These are phyloP conservation scores for Phrynosoma platyrhinos DNA, from an alignment of 2,113 vertebrate species.

Conservation along the genomic window DNA sequence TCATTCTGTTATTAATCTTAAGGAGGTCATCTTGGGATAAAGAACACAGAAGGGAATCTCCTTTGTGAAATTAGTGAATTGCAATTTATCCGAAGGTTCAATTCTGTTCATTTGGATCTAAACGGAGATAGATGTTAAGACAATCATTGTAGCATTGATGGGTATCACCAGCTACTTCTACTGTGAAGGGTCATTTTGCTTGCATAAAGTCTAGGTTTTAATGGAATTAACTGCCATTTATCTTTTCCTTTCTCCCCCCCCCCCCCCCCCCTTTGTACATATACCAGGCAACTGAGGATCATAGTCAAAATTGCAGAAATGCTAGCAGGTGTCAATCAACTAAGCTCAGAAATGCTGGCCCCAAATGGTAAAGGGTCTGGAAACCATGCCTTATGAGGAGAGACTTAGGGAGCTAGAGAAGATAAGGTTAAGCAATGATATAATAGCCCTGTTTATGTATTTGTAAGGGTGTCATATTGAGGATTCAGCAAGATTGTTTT, in stretches of 20 bases:
- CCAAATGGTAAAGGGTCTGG: too few species aligned
- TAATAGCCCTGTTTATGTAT: too few species aligned
- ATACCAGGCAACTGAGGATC: too few species aligned
- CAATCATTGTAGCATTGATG: not conserved
- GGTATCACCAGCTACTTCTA: not conserved
- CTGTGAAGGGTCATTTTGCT: not conserved
- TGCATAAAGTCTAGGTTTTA: not conserved
- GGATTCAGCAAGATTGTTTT: too few species aligned
- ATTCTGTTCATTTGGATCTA: not conserved
- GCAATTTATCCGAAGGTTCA: not conserved
- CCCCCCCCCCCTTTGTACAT: too few species aligned
- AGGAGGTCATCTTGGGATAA: not conserved
- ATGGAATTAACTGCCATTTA: not conserved
- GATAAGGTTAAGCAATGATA: too few species aligned
- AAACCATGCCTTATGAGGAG: too few species aligned
- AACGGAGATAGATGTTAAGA: not conserved
- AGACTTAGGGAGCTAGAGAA: too few species aligned
- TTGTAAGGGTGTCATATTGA: too few species aligned
- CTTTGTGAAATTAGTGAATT: not conserved
- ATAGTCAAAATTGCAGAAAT: too few species aligned
- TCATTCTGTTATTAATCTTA: not conserved
- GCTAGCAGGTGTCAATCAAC: too few species aligned
- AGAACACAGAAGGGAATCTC: not conserved
- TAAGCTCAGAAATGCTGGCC: too few species aligned
- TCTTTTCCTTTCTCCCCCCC: not conserved